These are phyloP conservation scores for Paraplagusia blochii DNA, from an alignment of 2,113 vertebrate genomes.

Conservation along the genomic window DNA sequence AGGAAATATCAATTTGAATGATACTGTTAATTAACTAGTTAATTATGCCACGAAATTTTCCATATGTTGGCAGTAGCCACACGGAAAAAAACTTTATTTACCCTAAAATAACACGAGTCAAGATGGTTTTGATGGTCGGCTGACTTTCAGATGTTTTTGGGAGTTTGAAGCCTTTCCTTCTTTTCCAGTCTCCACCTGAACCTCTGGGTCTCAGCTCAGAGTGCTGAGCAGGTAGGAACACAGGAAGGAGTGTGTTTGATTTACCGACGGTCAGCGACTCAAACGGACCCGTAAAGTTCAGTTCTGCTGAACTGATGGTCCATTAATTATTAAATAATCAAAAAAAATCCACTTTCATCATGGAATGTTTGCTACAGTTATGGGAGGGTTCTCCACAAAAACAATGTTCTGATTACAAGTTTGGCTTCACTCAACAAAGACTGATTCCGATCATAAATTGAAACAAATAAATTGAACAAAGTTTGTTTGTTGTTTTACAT, in stretches of 20 bases:
- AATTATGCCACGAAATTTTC: too few species aligned
- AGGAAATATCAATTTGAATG: too few species aligned
- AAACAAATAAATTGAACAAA: too few species aligned
- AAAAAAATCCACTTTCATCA: background rate
- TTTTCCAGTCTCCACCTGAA: background rate
- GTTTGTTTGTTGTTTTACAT: too few species aligned
- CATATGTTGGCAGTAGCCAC: too few species aligned
- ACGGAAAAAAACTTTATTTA: background rate
- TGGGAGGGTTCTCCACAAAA: background rate
- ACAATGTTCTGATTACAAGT: background rate
- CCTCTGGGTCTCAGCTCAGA: background rate
- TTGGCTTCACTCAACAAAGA: background rate
- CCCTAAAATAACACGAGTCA: background rate
- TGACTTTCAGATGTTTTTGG: background rate
- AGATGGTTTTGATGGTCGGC: background rate
- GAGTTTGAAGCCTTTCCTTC: background rate
- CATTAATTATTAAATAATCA: too few species aligned
- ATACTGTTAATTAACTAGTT: too few species aligned
- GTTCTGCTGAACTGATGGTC: background rate
- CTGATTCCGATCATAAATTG: too few species aligned
- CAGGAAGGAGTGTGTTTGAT: too few species aligned
- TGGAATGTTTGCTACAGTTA: background rate
- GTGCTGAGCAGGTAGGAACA: too few species aligned
- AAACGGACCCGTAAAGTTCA: background rate
- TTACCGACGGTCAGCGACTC: too few species aligned